A percentile compares a stretch with the other conserved stretches of the same genome.
Evolutionary conservation across 2,888 invertebrate species (phyloP).

Genomic region (Acheta domesticus): DNA sequence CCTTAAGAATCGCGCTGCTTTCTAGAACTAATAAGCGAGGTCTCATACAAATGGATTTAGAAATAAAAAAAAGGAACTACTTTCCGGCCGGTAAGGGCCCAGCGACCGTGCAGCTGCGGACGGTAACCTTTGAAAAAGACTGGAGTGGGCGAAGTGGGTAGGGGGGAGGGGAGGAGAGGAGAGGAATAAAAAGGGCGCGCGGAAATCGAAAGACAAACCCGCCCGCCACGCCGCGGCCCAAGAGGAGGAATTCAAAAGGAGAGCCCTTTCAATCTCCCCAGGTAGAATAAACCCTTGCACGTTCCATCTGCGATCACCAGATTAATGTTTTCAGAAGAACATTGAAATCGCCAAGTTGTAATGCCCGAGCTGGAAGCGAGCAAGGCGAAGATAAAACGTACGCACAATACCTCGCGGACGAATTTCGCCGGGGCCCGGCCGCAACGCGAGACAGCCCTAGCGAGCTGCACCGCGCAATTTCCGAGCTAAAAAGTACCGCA

Average conservation of each 20-base stretch:
- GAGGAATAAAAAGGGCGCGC: background rate
- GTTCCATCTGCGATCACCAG: constrained; percentile 5
- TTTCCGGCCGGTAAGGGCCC: background rate
- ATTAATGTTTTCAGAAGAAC: background rate
- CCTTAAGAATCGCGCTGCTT: background rate
- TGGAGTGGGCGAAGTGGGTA: background rate
- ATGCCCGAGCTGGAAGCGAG: background rate
- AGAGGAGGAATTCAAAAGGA: background rate
- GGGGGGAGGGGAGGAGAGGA: background rate
- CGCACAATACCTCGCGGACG: background rate
- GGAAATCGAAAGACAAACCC: background rate
- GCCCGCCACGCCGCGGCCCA: background rate
- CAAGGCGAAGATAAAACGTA: background rate
- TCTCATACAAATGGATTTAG: background rate
- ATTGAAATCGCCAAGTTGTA: background rate
- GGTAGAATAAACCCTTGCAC: background rate
- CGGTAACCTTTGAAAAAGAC: background rate
- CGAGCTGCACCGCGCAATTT: no score
- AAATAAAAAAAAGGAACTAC: background rate
- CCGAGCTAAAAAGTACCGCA: background rate
- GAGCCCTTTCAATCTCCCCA: background rate
- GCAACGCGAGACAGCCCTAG: background rate
- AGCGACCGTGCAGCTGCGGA: background rate
- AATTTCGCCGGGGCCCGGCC: background rate
- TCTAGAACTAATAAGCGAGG: constrained; percentile 18